phyloP scores from a whole-genome alignment of 2,113 vertebrate species.

The Forbesichthys agassizii region DNA sequence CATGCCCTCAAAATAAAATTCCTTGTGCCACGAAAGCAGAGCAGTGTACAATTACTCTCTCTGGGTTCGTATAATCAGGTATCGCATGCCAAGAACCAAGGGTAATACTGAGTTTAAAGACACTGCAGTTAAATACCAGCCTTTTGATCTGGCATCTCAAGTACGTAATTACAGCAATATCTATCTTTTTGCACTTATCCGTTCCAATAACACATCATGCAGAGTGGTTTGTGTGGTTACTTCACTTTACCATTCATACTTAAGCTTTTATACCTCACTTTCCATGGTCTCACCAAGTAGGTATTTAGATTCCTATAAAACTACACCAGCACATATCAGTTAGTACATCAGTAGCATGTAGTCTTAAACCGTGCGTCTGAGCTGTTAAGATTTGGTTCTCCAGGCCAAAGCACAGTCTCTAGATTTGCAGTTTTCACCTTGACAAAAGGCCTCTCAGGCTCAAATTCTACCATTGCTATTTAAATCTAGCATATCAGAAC shows the following conservation, averaged over 20 bases:
- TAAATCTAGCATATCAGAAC: no score
- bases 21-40: slow-evolving; percentile 13
- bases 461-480: no score
- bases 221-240: not conserved
- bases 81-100: slow-evolving; percentile 4
- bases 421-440: no score
- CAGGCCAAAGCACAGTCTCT: no score
- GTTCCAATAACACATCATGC: not conserved
- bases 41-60: slow-evolving; percentile 30
- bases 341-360: not conserved
- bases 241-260: not conserved
- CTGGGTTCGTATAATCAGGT: slow-evolving; percentile 22
- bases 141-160: not conserved
- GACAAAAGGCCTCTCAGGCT: no score
- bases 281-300: slow-evolving; percentile 7
- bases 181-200: no score
- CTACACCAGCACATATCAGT: slow-evolving; percentile 1
- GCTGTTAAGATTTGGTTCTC: no score
- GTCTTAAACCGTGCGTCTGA: no score
- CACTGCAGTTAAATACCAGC: slow-evolving; percentile 8
- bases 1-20: slow-evolving; percentile 20
- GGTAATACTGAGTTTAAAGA: not conserved
- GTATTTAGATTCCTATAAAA: slow-evolving; percentile 43
- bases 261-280: not conserved
- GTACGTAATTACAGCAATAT: no score